Evolutionary conservation across 92 coral and sea anemone species (phyloP).

Genomic region (Phenganax stokvisi): DNA sequence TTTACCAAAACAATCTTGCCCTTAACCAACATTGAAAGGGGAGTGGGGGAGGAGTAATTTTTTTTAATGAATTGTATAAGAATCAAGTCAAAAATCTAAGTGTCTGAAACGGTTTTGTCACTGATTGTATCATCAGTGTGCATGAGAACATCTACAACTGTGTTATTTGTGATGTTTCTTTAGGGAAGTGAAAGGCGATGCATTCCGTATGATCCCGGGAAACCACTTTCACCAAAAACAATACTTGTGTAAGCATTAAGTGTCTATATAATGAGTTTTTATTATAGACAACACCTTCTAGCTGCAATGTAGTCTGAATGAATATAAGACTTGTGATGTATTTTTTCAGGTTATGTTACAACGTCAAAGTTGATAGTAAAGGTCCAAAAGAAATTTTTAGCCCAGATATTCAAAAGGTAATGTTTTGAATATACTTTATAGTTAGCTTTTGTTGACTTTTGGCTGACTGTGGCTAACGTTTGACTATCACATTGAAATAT

Average conservation of each 20-base stretch:
- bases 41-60: no score
- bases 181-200: conserved; percentile 95
- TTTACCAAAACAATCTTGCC: no score
- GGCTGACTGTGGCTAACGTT: neutral
- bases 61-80: no score
- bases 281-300: neutral
- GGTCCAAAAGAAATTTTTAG: conserved; percentile 69
- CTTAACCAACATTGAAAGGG: no score
- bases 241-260: conserved; percentile 66
- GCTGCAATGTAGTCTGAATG: neutral
- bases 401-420: conserved; percentile 87
- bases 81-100: no score
- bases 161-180: neutral
- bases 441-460: neutral
- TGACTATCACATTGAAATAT: no score
- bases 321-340: neutral
- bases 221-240: conserved; percentile 79
- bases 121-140: no score
- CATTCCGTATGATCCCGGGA: conserved; percentile 79
- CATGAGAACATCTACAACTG: neutral
- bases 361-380: conserved; percentile 74
- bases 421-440: neutral
- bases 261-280: neutral
- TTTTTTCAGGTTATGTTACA: conserved; percentile 55
- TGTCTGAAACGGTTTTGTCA: no score